Evolutionary conservation across 2,113 vertebrate genomes (phyloP).

Genomic region (Phalacrocorax aristotelis): DNA sequence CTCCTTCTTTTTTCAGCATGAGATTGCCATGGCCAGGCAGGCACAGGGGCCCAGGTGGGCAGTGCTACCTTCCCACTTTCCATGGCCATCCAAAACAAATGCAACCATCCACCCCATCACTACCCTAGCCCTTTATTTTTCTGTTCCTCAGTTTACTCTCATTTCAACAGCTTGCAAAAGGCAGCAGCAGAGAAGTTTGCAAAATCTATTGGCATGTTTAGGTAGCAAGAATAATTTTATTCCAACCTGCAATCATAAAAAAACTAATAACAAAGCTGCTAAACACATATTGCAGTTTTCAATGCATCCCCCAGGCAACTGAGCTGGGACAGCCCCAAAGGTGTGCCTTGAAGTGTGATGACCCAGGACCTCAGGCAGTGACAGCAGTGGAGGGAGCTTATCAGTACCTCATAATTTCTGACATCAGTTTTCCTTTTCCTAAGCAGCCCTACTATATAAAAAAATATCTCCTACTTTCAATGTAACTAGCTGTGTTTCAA

Average conservation of each 20-base stretch:
- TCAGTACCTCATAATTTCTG: not conserved
- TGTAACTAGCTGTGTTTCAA: not conserved
- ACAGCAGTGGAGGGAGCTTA: not conserved
- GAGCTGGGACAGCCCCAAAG: not conserved
- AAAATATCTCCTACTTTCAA: not conserved
- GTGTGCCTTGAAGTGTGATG: not conserved
- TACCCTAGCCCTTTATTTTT: not conserved
- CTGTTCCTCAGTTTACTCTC: not conserved
- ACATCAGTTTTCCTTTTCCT: not conserved
- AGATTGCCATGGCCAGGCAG: not conserved
- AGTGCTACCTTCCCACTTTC: not conserved
- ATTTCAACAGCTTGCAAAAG: not conserved
- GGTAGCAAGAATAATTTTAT: not conserved
- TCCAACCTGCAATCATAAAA: not conserved
- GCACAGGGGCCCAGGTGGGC: no score
- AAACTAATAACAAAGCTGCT: not conserved
- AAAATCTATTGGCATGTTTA: not conserved
- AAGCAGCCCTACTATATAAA: not conserved
- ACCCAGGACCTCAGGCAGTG: not conserved
- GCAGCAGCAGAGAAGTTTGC: not conserved
- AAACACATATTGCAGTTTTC: not conserved
- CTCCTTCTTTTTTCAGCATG: not conserved
- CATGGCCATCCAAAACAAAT: accelerated
- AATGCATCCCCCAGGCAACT: not conserved
- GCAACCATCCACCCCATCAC: not conserved